Base-by-base conservation (phyloP, 1,140 invertebrate genomes). In the Hyposmocoma kahamanoa region DNA sequence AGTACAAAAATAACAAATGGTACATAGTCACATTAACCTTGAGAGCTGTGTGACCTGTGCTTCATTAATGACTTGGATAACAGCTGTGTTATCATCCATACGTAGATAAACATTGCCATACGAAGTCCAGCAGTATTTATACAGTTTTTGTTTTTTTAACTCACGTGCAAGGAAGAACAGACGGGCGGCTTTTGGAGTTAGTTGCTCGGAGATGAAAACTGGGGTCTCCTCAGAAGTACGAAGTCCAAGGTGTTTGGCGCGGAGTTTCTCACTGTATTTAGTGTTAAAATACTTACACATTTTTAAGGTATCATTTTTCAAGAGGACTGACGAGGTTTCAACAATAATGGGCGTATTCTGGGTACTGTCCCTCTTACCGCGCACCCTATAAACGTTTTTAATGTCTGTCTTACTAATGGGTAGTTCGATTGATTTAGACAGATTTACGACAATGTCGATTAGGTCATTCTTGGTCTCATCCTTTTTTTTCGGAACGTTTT, bases 41-140 rank as follows among this genome's bases (percentile, higher is more conserved):
- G 18, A 30, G 11, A 45, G 43, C 6, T 45, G 19, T 13, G 28
- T 11, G 3, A 45, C 18, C 32, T 45, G 43, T 11, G 43, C n/a
- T 45, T 45, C 43, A 15, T 15, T 19, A 30, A 30, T 6, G 13
- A 45, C 32, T 3, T 22, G 43, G 28, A 45, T 45, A 20, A 45
- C 32, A 1, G 2, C 2, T 30, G 43, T 18, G 18, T 3, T 15
- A 10, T 45, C 43, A 13, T 28, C 22, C 17, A 30, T 28, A 3
- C 43, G 13, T 3, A 45, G 3, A 2, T n/a, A 17, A 3, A 45
- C 26, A 30, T 24, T 45, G 18, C 43, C 43, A 4, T 21, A 19
- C 19, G 43, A 13, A 1, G 28, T 45, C 43, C 43, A 45, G 43
- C 43, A 45, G 19, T 30, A 45, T 45, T 45, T 45, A 28, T n/a